These are phyloP conservation scores for Dunckerocampus dactyliophorus DNA, from an alignment of 2,113 vertebrate genomes.

Conservation along the genomic window DNA sequence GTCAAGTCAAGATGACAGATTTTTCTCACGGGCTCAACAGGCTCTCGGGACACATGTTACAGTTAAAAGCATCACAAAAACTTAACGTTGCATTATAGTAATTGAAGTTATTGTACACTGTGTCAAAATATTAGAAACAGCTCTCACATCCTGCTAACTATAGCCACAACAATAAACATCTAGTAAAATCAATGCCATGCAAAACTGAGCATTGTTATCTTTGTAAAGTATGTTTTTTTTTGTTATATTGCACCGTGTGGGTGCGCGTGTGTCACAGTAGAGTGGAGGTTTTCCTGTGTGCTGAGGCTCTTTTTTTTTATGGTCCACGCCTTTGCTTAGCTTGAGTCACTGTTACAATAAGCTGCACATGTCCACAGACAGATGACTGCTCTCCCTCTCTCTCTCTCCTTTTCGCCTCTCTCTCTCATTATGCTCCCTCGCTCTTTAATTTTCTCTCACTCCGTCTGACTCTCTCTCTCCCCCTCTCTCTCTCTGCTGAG, in stretches of 20 bases:
- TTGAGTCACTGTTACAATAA: slow-evolving; percentile 56
- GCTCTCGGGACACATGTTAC: too few relatives aligned
- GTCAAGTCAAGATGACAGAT: too few relatives aligned
- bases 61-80: too few relatives aligned
- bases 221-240: neutral
- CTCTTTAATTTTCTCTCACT: slow-evolving; percentile 22
- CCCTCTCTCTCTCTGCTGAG: slow-evolving; percentile 53
- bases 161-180: too few relatives aligned
- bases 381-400: slow-evolving; percentile 46
- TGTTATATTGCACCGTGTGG: neutral
- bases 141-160: too few relatives aligned
- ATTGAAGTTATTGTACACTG: neutral
- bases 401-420: slow-evolving; percentile 28
- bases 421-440: slow-evolving; percentile 31
- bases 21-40: too few relatives aligned
- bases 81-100: too few relatives aligned
- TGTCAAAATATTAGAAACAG: neutral
- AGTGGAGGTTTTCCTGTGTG: slow-evolving; percentile 44
- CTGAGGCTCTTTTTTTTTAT: slow-evolving; percentile 41
- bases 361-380: slow-evolving; percentile 58
- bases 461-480: slow-evolving; percentile 50
- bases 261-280: neutral
- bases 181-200: too few relatives aligned
- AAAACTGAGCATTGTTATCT: neutral
- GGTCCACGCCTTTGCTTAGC: slow-evolving; percentile 52